Evolutionary conservation across 2,113 vertebrate genomes (phyloP).

Genomic region (Misgurnus mizolepis): DNA sequence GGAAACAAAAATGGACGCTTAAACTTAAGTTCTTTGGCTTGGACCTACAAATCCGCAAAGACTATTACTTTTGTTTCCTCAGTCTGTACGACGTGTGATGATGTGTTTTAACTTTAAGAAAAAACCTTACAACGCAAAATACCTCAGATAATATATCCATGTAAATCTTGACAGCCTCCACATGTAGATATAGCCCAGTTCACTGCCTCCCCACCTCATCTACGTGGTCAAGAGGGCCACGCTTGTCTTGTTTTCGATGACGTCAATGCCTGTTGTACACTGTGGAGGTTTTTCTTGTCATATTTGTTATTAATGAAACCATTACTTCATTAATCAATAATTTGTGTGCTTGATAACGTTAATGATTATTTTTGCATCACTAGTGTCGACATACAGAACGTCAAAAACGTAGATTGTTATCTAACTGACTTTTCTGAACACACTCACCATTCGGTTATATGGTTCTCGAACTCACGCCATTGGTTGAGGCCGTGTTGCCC

Average conservation of each 20-base stretch:
- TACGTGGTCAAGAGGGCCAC: background rate
- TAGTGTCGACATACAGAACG: too few species aligned
- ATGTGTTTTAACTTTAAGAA: constrained; percentile 51
- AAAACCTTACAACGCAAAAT: constrained; percentile 75
- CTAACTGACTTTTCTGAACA: too few species aligned
- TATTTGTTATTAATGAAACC: background rate
- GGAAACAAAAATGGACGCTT: constrained; percentile 55
- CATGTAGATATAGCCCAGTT: constrained; percentile 55
- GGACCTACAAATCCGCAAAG: constrained; percentile 33
- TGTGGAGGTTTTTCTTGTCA: constrained; percentile 47
- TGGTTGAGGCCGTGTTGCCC: too few species aligned
- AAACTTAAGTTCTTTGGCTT: constrained; percentile 36
- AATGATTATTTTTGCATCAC: too few species aligned
- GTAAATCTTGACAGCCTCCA: constrained; percentile 69
- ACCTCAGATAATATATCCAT: constrained; percentile 77
- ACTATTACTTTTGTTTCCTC: constrained; percentile 26
- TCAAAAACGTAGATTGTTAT: too few species aligned
- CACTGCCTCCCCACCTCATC: constrained; percentile 30
- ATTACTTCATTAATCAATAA: background rate
- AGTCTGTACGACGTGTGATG: constrained; percentile 35
- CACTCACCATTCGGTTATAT: too few species aligned
- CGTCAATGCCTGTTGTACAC: constrained; percentile 46
- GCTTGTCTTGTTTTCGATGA: background rate
- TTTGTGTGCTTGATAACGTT: background rate
- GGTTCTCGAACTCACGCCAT: too few species aligned